phyloP scores from a whole-genome alignment of 2,113 vertebrate species.

The Petrocephalus microphthalmus region DNA sequence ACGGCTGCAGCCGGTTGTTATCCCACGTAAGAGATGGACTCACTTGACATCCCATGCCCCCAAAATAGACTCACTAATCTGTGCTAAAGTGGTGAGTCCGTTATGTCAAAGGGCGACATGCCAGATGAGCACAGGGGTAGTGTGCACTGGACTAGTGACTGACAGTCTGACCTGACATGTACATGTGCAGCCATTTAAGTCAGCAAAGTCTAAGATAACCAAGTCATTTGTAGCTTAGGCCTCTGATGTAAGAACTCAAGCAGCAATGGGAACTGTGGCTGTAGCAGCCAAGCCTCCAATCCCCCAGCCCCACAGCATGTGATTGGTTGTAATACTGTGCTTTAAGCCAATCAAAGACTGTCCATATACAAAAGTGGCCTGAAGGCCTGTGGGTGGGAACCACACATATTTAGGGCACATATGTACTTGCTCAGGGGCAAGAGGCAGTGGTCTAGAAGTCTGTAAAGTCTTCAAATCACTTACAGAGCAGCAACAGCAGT shows the following conservation, averaged over 20 bases:
- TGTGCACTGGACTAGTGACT: not conserved
- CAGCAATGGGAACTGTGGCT: not conserved
- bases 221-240: not conserved
- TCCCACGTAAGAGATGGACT: not conserved
- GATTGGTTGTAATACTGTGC: not conserved
- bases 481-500: not conserved
- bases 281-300: not conserved
- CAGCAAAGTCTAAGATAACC: not conserved
- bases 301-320: not conserved
- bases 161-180: not conserved
- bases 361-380: not conserved
- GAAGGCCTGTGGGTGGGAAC: not conserved
- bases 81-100: not conserved
- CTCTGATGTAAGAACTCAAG: not conserved
- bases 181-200: not conserved
- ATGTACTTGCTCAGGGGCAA: not conserved
- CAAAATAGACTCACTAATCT: not conserved
- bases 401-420: too few species aligned
- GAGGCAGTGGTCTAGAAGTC: not conserved
- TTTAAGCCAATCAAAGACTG: not conserved
- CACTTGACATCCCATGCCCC: not conserved
- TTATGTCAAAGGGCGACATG: not conserved
- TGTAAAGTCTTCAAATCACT: not conserved
- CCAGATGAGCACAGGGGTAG: not conserved
- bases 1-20: not conserved